Percentiles rank a stretch among this genome's conserved stretches.
Evolutionary conservation across 2,113 vertebrate species (phyloP).

Genomic region (Myrmecophaga tridactyla): DNA sequence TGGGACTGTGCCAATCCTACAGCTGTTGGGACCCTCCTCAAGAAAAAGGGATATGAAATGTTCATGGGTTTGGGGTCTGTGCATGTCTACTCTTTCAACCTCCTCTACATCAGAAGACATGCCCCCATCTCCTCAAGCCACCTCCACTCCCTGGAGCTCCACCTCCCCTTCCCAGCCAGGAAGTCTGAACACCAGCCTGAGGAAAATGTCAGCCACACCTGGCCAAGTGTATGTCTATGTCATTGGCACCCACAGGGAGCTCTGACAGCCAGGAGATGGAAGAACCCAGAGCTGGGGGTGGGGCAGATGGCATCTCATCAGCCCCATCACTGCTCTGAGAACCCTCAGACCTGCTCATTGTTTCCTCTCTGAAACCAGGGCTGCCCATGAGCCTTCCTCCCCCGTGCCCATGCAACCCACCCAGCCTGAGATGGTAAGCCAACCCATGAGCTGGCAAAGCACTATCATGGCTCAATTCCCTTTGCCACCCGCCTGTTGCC

Average conservation of each 20-base stretch:
- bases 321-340: background rate
- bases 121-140: background rate
- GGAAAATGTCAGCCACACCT: conserved; percentile 86
- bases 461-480: background rate
- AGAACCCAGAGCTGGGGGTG: conserved; percentile 69
- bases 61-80: background rate
- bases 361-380: background rate
- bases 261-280: conserved; percentile 58
- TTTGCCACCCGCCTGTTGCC: conserved; percentile 71
- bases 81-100: background rate
- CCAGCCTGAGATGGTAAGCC: conserved; percentile 32
- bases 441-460: conserved; percentile 51
- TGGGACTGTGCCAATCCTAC: background rate
- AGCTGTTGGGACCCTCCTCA: background rate
- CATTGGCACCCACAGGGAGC: conserved; percentile 71
- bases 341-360: conserved; percentile 30
- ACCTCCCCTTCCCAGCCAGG: conserved; percentile 2
- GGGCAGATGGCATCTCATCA: conserved; percentile 65
- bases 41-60: background rate
- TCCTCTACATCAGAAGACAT: conserved; percentile 1
- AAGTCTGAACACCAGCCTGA: conserved; percentile 78
- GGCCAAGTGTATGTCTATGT: conserved; percentile 82
- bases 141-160: background rate
- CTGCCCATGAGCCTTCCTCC: conserved; percentile 46
- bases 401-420: conserved; percentile 54